Evolutionary conservation across 2,888 invertebrate species (phyloP).

Genomic region (Homarus gammarus): DNA sequence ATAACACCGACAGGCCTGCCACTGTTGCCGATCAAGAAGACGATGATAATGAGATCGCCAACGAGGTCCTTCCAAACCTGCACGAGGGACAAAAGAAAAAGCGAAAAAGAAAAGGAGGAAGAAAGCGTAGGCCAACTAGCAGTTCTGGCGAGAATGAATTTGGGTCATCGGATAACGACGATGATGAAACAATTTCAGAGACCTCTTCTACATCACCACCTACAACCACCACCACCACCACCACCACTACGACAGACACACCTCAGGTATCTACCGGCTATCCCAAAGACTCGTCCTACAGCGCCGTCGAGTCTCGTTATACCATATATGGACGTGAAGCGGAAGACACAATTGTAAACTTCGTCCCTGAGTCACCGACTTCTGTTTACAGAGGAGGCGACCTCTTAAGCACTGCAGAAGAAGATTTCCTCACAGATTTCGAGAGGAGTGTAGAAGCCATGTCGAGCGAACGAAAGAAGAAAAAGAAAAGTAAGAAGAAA

Average conservation of each 20-base stretch:
- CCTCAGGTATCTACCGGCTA: conserved; percentile 20
- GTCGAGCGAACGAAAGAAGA: neutral
- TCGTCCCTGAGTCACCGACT: conserved; percentile 33
- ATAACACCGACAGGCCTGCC: neutral
- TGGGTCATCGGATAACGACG: neutral
- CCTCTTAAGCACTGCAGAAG: neutral
- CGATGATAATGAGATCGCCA: conserved; percentile 17
- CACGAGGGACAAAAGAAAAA: neutral
- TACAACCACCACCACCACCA: conserved; percentile 19
- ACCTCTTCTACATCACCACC: neutral
- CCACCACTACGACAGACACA: conserved; percentile 15
- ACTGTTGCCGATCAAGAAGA: neutral
- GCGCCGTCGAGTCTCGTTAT: conserved; percentile 42
- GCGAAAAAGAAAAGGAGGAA: neutral
- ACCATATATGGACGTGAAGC: conserved; percentile 50
- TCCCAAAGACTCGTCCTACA: conserved; percentile 41
- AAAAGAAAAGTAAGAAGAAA: conserved; percentile 17
- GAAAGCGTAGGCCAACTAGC: neutral
- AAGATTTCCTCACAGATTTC: neutral
- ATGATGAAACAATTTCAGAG: neutral
- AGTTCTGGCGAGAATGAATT: neutral
- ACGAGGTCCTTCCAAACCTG: conserved; percentile 27
- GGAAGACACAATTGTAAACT: conserved; percentile 44
- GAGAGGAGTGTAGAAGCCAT: neutral
- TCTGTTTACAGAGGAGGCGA: neutral